Percentiles rank a stretch among this genome's conserved stretches.
Conservation (phyloP, 2,797 vertebrate species). For the Pseudochirops cupreus region DNA sequence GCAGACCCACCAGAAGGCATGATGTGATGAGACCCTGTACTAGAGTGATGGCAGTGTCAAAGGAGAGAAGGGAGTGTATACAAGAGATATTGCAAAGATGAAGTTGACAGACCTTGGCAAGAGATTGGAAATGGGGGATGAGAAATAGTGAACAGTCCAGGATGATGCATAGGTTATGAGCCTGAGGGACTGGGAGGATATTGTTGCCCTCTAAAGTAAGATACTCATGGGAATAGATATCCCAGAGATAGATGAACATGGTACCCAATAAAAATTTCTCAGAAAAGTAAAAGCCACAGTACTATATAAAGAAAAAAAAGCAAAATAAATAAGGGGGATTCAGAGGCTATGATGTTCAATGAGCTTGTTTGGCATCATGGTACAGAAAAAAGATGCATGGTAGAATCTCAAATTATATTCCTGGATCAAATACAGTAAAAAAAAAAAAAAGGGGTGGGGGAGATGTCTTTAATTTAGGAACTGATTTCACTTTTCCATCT, state of each 20-base stretch:
- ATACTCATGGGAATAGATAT: background rate
- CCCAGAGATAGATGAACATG: background rate
- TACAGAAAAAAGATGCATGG: no score
- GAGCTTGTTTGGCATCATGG: no score
- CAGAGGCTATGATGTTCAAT: background rate
- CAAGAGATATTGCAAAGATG: background rate
- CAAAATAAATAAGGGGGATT: background rate
- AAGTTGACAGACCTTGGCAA: background rate
- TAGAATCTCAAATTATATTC: background rate
- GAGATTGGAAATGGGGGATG: background rate
- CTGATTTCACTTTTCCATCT: background rate
- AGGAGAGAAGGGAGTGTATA: background rate
- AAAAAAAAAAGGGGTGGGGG: background rate
- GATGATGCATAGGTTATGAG: background rate
- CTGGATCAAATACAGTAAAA: background rate
- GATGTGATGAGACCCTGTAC: background rate
- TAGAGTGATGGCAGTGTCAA: background rate
- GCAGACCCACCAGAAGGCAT: background rate
- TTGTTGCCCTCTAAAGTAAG: background rate
- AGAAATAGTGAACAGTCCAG: background rate
- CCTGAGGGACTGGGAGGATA: background rate
- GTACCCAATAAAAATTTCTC: background rate
- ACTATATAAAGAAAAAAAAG: background rate
- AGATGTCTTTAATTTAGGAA: conserved; percentile 2
- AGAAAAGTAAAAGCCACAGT: background rate